Percentiles rank a stretch among this genome's conserved stretches.
phyloP scores from a whole-genome alignment of 2,797 vertebrate genomes.

The Chanos chanos region DNA sequence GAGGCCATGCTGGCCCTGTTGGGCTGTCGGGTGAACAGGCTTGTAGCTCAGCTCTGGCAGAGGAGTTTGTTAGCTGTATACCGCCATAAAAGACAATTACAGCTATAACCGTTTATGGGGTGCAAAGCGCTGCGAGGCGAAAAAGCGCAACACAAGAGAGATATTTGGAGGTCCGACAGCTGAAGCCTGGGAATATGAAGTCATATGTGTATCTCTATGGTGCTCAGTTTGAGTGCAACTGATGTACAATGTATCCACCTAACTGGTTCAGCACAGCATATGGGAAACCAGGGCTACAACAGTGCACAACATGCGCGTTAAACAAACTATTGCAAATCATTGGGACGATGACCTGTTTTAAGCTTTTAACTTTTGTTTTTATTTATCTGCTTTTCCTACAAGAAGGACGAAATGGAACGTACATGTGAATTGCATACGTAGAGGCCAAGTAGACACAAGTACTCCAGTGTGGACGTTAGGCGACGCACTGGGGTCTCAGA shows the following conservation, averaged over 20 bases:
- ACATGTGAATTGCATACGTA: background rate
- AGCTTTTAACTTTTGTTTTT: too few species aligned
- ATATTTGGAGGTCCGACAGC: constrained; percentile 58
- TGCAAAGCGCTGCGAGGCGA: constrained; percentile 51
- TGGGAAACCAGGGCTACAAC: too few species aligned
- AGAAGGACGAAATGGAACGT: constrained; percentile 39
- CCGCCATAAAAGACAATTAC: constrained; percentile 83
- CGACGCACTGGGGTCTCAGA: constrained; percentile 73
- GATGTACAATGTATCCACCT: too few species aligned
- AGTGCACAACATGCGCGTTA: too few species aligned
- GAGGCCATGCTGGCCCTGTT: constrained; percentile 2
- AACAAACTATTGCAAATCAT: too few species aligned
- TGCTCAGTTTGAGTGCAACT: too few species aligned
- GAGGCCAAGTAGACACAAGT: too few species aligned
- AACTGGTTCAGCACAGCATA: too few species aligned
- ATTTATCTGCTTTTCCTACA: background rate
- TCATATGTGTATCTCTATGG: background rate
- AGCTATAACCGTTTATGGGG: constrained; percentile 85
- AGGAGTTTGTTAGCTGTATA: constrained; percentile 64
- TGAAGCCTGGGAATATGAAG: constrained; percentile 46
- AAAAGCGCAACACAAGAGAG: constrained; percentile 66
- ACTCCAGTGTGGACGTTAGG: constrained; percentile 21
- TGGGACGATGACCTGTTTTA: too few species aligned
- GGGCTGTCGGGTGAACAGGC: constrained; percentile 14
- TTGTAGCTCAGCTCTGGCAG: constrained; percentile 18